Evolutionary conservation across 2,113 vertebrate species (phyloP), one percentile per base, ranked within the genome.

Genomic region (Oryzias woworae): DNA sequence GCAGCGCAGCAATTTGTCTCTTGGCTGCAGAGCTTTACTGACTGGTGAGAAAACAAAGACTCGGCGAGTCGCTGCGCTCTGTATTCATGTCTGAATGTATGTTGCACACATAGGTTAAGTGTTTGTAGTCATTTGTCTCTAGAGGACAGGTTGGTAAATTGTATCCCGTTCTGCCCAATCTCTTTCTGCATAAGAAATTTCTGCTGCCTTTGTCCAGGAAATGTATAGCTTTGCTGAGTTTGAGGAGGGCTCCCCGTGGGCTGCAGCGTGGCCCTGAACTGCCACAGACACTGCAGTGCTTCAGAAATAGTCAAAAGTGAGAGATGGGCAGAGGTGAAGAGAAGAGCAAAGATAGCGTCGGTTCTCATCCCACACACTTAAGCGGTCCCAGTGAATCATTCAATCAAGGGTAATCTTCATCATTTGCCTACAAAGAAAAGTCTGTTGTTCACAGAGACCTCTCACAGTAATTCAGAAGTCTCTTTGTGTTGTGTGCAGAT

Each of bases 281-380:
- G 69, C 85, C 81, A 83, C 80, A 87, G 85, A 66, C 83, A 68
- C 78, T 79, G 73, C 82, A 81, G 68, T 58, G 64, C 68, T 88
- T 86, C 82, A 87, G 75, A 87, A 92, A 90, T 84, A 88, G 87
- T 86, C 87, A 85, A 84, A 87, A 68, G 73, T 78, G 73, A 73
- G 58, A 66, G 62, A 71, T 71, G 68, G 52, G 61, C 43, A 84
- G 67, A 73, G 76, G 73, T 76, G 42, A 57, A 86, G 83, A 85
- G 82, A 85, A 61, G 85, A 90, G 83, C 79, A 90, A 89, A 90
- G 85, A 91, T 84, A 89, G 85, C 63, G 48, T 51, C 78, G 78
- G 78, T 52, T 75, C 85, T 81, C 77, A 68, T 80, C 88, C 84
- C 79, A 77, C 74, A 88, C 75, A 69, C 49, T 72, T 66, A 76